Evolutionary conservation across 2,113 vertebrate species (phyloP).

Genomic region (Microtus montanus): DNA sequence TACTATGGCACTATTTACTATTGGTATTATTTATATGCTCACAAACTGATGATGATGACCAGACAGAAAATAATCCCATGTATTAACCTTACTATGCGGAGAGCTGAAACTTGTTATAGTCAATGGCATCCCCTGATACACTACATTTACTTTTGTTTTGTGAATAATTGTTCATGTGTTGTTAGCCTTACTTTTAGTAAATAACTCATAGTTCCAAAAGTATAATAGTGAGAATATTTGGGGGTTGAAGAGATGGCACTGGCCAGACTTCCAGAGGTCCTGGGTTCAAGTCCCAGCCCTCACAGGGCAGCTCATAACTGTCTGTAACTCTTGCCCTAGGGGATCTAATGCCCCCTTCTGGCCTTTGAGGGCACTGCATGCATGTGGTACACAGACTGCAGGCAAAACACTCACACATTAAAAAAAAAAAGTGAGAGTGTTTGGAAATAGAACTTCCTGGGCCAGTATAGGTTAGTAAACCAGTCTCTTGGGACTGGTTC

Average conservation of each 20-base stretch:
- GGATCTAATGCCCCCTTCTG: neutral
- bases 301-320: neutral
- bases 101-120: neutral
- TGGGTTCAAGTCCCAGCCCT: neutral
- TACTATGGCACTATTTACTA: neutral
- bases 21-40: neutral
- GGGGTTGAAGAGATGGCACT: neutral
- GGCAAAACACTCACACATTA: neutral
- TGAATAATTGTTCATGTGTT: neutral
- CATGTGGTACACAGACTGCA: neutral
- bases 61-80: neutral
- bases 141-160: neutral
- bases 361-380: neutral
- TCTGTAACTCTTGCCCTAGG: neutral
- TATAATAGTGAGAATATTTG: neutral
- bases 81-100: neutral
- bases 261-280: neutral
- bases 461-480: no score
- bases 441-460: neutral
- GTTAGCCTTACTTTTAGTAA: neutral
- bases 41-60: neutral
- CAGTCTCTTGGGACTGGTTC: neutral
- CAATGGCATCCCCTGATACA: neutral
- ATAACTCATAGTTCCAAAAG: neutral
- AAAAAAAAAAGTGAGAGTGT: neutral